A percentile compares a stretch with the other conserved stretches of the same genome.
Conservation (phyloP, 2,113 vertebrate species). For the Paradoxurus hermaphroditus region DNA sequence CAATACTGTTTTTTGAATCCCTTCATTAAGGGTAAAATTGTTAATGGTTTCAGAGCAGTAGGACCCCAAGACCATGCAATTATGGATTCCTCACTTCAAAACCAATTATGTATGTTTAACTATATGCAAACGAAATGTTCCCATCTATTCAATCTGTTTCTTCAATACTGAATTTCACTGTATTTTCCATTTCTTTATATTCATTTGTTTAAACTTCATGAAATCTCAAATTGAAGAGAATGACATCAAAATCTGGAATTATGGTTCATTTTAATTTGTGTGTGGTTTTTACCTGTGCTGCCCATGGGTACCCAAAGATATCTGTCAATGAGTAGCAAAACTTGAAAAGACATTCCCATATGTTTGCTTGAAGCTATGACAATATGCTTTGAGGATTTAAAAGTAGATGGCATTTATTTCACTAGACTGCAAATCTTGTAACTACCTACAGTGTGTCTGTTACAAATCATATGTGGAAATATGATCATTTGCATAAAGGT, state of each 20-base stretch:
- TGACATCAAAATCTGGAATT: background rate
- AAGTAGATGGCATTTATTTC: constrained; percentile 45
- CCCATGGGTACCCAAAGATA: background rate
- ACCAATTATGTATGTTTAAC: background rate
- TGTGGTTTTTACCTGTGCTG: background rate
- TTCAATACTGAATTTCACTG: background rate
- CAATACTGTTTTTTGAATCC: background rate
- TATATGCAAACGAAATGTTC: background rate
- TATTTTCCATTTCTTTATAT: constrained; percentile 39
- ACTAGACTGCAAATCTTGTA: constrained; percentile 38
- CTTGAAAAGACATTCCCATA: constrained; percentile 26
- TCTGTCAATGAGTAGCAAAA: background rate
- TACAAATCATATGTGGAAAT: constrained; percentile 35
- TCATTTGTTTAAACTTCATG: background rate
- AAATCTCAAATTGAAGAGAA: constrained; percentile 36
- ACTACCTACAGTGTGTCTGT: constrained; percentile 44
- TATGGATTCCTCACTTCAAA: background rate
- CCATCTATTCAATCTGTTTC: constrained; percentile 15
- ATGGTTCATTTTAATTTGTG: background rate
- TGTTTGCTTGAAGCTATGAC: constrained; percentile 14
- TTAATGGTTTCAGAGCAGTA: background rate
- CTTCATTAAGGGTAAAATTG: background rate
- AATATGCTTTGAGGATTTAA: constrained; percentile 17
- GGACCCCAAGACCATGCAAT: background rate
- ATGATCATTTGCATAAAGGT: constrained; percentile 60